These are phyloP conservation scores for Acleris holmiana DNA, from an alignment of 2,888 invertebrate species.

Conservation along the genomic window DNA sequence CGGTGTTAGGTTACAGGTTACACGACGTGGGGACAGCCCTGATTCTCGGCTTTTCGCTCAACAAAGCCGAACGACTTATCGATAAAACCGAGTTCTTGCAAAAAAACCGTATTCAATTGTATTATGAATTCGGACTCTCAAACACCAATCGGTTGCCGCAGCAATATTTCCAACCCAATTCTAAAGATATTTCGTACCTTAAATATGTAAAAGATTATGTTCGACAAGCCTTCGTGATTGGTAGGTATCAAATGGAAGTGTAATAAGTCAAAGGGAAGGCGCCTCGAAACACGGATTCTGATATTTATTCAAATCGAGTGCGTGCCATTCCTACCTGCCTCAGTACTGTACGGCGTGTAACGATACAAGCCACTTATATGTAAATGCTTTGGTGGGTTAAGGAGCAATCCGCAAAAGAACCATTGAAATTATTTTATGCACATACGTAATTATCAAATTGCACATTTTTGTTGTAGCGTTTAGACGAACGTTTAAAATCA, in stretches of 20 bases:
- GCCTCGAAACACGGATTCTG: conserved; percentile 28
- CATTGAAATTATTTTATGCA: too few species aligned
- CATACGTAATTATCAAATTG: too few species aligned
- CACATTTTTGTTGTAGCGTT: too few species aligned
- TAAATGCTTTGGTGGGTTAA: not conserved
- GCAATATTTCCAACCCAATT: not conserved
- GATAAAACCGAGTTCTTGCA: not conserved
- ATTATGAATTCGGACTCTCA: too few species aligned
- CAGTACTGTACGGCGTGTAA: conserved; percentile 11
- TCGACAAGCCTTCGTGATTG: conserved; percentile 16
- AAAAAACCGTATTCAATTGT: not conserved
- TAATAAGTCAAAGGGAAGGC: conserved; percentile 23
- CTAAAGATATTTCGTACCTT: not conserved
- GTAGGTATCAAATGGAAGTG: conserved; percentile 25
- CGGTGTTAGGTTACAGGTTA: conserved; percentile 40
- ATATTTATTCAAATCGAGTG: conserved; percentile 34
- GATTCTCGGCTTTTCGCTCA: conserved; percentile 35
- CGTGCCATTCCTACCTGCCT: conserved; percentile 14
- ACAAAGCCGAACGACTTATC: conserved; percentile 25
- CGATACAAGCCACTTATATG: conserved; percentile 4
- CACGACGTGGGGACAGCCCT: conserved; percentile 38
- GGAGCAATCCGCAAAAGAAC: too few species aligned
- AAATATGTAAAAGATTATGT: conserved; percentile 12
- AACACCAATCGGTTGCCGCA: not conserved
- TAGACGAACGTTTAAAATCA: too few species aligned